phyloP scores from a whole-genome alignment of 2,797 vertebrate species.

The Pseudopleuronectes americanus region DNA sequence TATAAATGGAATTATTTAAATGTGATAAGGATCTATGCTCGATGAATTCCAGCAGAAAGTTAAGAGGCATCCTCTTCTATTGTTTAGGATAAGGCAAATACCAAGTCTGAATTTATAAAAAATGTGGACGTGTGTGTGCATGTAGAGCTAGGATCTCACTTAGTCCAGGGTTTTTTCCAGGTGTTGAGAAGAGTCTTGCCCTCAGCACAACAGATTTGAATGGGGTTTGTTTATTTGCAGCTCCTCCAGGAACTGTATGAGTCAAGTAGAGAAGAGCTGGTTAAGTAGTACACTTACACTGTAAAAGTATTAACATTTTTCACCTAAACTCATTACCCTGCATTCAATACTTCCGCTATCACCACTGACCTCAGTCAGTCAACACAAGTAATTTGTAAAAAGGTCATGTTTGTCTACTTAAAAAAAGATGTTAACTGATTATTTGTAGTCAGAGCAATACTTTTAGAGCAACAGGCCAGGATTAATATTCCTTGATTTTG shows the following conservation, averaged over 20 bases:
- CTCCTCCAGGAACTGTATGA: conserved; percentile 55
- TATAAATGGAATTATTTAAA: not conserved
- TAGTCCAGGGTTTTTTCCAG: conserved; percentile 55
- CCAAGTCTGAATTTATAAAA: not conserved
- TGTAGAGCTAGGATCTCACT: conserved; percentile 53
- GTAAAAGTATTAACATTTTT: no score
- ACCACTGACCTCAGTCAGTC: not conserved
- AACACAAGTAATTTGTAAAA: not conserved
- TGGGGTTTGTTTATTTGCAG: conserved; percentile 53
- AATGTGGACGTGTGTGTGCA: not conserved
- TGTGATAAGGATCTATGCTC: conserved; percentile 3
- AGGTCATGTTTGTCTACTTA: not conserved
- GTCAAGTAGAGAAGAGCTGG: not conserved
- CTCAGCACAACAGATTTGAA: conserved; percentile 60
- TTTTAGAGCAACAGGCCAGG: not conserved
- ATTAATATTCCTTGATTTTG: not conserved
- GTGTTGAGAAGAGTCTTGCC: conserved; percentile 51
- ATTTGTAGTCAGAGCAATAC: not conserved
- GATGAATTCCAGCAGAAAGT: not conserved
- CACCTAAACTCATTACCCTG: no score
- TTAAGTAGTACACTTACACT: conserved; percentile 11
- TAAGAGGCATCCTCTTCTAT: not conserved
- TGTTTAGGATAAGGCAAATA: not conserved
- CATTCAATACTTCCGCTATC: not conserved
- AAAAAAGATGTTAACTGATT: not conserved